These are phyloP conservation scores for Yponomeuta plumbellus DNA, from an alignment of 2,888 invertebrate genomes.

Conservation along the genomic window DNA sequence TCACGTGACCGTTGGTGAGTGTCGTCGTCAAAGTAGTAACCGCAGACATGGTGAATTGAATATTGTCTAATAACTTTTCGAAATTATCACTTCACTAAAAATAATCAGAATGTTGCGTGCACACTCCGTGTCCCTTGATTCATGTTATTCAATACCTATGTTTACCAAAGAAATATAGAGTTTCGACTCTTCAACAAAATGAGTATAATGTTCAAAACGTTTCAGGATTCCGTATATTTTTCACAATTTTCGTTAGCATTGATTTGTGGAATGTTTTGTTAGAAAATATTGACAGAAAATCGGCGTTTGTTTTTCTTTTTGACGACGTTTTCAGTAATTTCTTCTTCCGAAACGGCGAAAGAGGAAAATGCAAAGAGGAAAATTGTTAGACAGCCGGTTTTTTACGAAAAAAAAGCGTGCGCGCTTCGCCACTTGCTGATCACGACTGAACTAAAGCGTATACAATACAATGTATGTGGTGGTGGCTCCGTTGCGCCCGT, in stretches of 20 bases:
- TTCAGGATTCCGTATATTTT: conserved; percentile 2
- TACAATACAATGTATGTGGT: conserved; percentile 18
- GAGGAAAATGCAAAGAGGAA: neutral
- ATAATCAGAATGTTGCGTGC: neutral
- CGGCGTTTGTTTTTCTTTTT: neutral
- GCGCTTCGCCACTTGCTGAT: conserved; percentile 32
- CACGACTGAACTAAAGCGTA: conserved; percentile 34
- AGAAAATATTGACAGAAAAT: conserved; percentile 1
- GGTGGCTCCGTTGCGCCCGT: neutral
- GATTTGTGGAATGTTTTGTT: neutral
- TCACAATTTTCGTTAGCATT: neutral
- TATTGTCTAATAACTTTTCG: conserved; percentile 21
- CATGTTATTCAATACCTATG: neutral
- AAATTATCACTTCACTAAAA: conserved; percentile 11
- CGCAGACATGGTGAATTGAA: conserved; percentile 56
- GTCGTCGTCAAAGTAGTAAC: conserved; percentile 64
- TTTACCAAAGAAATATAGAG: neutral
- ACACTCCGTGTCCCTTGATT: neutral
- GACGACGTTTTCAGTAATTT: neutral
- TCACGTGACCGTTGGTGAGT: conserved; percentile 55
- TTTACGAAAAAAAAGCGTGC: conserved; percentile 28
- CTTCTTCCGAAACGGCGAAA: neutral
- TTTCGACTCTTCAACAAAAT: neutral
- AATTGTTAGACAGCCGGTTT: neutral
- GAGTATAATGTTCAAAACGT: neutral